Percentiles rank a stretch among this genome's conserved stretches.
These are phyloP conservation scores for Danaus chrysippus DNA, from an alignment of 2,888 invertebrate species.

Conservation along the genomic window DNA sequence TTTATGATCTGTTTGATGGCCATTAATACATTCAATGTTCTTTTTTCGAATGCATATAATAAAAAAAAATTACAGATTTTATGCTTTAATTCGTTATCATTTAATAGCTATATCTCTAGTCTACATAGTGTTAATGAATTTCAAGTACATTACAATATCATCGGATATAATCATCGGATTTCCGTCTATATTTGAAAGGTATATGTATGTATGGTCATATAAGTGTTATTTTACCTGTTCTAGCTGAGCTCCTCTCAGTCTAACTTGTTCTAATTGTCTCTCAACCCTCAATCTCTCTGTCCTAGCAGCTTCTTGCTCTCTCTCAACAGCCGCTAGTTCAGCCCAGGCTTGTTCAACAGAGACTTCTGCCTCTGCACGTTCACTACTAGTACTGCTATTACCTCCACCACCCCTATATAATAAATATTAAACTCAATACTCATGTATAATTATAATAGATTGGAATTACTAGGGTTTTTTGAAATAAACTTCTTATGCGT, in stretches of 20 bases:
- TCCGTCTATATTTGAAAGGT: background rate
- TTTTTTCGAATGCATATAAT: no score
- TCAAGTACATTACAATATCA: no score
- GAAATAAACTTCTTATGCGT: no score
- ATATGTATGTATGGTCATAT: background rate
- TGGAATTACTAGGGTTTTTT: no score
- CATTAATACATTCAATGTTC: background rate
- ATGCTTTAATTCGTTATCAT: no score
- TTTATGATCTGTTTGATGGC: slow-evolving; percentile 4
- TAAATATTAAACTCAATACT: no score
- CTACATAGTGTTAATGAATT: no score
- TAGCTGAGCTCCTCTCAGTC: slow-evolving; percentile 86
- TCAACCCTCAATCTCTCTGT: slow-evolving; percentile 87
- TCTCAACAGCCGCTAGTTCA: slow-evolving; percentile 89
- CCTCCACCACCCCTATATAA: background rate
- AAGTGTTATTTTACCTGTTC: slow-evolving; percentile 85
- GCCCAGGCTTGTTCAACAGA: slow-evolving; percentile 90
- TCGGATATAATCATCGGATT: no score
- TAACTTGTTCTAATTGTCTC: slow-evolving; percentile 88
- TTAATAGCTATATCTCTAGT: no score
- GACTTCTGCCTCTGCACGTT: slow-evolving; percentile 80
- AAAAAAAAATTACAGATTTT: no score
- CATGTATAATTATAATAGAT: no score
- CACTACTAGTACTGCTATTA: slow-evolving; percentile 37
- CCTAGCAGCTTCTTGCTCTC: slow-evolving; percentile 90